Conservation (phyloP, 2,888 invertebrate genomes). For the Zonitis immaculata region DNA sequence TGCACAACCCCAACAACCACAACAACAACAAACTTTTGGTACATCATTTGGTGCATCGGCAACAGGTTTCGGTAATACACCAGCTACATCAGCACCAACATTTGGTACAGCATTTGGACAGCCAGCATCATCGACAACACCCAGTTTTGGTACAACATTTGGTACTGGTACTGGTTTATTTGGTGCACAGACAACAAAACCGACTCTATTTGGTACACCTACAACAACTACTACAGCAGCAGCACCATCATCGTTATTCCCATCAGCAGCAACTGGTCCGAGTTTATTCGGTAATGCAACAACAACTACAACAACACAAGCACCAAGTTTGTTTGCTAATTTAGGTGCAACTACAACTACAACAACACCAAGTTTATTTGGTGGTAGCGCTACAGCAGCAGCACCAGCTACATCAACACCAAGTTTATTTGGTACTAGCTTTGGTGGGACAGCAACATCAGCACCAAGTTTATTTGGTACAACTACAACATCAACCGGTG, state of each 20-base stretch:
- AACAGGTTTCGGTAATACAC: constrained; percentile 26
- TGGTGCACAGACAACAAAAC: constrained; percentile 22
- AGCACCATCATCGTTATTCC: constrained; percentile 39
- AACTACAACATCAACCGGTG: constrained; percentile 30
- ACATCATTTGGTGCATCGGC: constrained; percentile 29
- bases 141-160: constrained; percentile 44
- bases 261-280: constrained; percentile 53
- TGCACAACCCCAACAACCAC: constrained; percentile 30
- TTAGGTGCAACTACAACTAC: constrained; percentile 21
- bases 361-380: constrained; percentile 35
- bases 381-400: constrained; percentile 33
- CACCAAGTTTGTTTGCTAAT: constrained; percentile 39
- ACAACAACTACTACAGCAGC: constrained; percentile 9
- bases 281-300: constrained; percentile 52
- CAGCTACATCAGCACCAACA: constrained; percentile 28
- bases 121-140: constrained; percentile 23
- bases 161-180: constrained; percentile 28
- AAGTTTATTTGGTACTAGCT: constrained; percentile 50
- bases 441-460: constrained; percentile 45
- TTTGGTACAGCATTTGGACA: constrained; percentile 40
- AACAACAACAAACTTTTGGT: constrained; percentile 30
- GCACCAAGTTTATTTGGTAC: constrained; percentile 36
- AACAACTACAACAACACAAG: constrained; percentile 40
- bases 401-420: constrained; percentile 36
- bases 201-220: constrained; percentile 15